Evolutionary conservation across 2,888 invertebrate species (phyloP), one percentile per base, ranked within the genome.

Genomic region (Yponomeuta evonymella): DNA sequence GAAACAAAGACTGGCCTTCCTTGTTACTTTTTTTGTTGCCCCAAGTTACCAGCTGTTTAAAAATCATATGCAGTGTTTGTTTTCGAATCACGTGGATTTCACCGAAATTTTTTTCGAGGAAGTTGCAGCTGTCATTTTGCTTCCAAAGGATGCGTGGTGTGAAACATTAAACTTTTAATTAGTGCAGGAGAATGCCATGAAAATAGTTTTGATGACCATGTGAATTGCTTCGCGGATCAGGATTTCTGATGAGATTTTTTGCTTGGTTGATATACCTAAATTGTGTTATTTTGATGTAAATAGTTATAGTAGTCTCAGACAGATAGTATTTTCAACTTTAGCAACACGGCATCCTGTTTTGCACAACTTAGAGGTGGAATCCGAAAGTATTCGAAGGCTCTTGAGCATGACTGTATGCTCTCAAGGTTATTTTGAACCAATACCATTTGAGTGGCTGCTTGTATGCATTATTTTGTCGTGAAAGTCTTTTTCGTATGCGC

Each of bases 401-500:
- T 81, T 76, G 12, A 15, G 51, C 51, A 51, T 58, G 73, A 65
- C 64, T 65, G 80, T 70, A 72, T 73, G 71, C 68, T 79, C 73
- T 79, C 81, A 83, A 87, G 86, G 86, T 85, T 87, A 84, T 79
- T 83, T 82, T 82, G 83, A 80, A 80, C 70, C 80, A 78, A 72
- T 66, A 29, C 58, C 23, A 23, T 78, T 78, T 81, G 51, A 15
- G 43, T 30, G 10, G n/a, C 79, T 81, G 83, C 83, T 86, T 79
- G 86, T 86, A 88, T 89, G 88, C 87, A 83, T 83, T 76, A 79
- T 84, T 36, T 79, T 83, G 83, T 81, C 83, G 90, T 90, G 91
- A 91, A 92, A 91, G 91, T 91, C 15, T 63, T 88, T 89, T 89
- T 89, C 77, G 87, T 83, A 79, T 84, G 83, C 79, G 83, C 83